Base-by-base conservation (phyloP, 2,888 invertebrate species). In the Macrophya annulata region DNA sequence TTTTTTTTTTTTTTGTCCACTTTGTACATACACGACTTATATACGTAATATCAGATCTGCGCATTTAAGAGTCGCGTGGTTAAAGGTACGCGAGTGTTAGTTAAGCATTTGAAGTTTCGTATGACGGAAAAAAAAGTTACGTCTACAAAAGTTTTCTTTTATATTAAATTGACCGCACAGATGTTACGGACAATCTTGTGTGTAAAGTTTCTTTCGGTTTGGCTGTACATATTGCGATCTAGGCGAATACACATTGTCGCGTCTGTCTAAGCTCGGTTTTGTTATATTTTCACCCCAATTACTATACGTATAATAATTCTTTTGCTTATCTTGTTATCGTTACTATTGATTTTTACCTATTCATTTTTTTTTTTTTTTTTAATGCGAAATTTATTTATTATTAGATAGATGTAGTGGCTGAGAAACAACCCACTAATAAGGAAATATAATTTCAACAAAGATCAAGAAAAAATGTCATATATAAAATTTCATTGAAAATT, bases 141-240 rank as follows among this genome's bases (percentile, higher is more conserved):
- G 31, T 25, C 31, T 17, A 51, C 76, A 31, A 48, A 77, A 77
- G 51, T 77, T 55, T 77, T 17, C 31, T 55, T 77, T 76, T 77
- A 55, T 77, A 77, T 77, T 77, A 55, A 77, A 77, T 55, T 77
- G 15, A 77, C 77, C 77, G 48, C n/a, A 77, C 77, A 77, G 77
- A 77, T 77, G 77, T 55, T 77, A 4, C 51, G 51, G 2, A 55
- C 31, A 31, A 77, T 37, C 17, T 43, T 77, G 51, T 25, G 31
- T 25, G 17, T 37, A 77, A 77, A 77, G 77, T 55, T 77, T 48
- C 21, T 48, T n/a, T 40, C 10, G 10, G 2, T n/a, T n/a, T n/a
- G n/a, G 9, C 62, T 62, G 3, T 31, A 31, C 3, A 31, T 45
- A 74, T 45, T 74, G 45, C 17, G 40, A 43, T 9, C 45, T 25